Evolutionary conservation across 2,797 vertebrate genomes (phyloP).

Genomic region (Mormyrops attenuatus): DNA sequence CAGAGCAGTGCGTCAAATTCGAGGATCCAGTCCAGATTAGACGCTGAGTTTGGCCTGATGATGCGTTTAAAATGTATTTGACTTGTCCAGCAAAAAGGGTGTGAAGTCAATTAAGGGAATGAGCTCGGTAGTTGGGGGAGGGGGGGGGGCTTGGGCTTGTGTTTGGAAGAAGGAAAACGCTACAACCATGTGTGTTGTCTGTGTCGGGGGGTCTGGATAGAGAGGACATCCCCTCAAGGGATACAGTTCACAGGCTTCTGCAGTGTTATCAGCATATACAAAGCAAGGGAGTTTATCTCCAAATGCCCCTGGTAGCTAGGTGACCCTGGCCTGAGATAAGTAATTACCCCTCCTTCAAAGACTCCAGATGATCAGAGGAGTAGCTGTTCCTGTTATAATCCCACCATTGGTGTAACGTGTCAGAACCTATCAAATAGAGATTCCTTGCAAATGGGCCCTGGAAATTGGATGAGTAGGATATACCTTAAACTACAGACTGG

Average conservation of each 20-base stretch:
- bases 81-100: background rate
- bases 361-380: background rate
- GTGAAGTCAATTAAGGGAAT: background rate
- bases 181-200: background rate
- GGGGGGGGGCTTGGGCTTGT: background rate
- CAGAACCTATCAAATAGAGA: background rate
- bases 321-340: background rate
- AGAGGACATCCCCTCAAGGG: background rate
- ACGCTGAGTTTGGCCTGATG: background rate
- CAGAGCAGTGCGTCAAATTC: background rate
- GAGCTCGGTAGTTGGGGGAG: background rate
- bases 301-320: background rate
- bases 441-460: background rate
- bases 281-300: background rate
- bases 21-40: background rate
- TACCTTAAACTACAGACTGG: background rate
- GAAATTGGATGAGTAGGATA: background rate
- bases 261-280: background rate
- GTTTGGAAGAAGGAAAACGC: background rate
- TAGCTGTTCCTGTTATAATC: background rate
- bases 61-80: background rate
- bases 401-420: background rate
- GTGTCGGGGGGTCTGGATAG: background rate
- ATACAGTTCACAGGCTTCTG: background rate
- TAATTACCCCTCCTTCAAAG: background rate